Conservation (phyloP, 2,113 vertebrate genomes). For the Limnothrissa miodon region DNA sequence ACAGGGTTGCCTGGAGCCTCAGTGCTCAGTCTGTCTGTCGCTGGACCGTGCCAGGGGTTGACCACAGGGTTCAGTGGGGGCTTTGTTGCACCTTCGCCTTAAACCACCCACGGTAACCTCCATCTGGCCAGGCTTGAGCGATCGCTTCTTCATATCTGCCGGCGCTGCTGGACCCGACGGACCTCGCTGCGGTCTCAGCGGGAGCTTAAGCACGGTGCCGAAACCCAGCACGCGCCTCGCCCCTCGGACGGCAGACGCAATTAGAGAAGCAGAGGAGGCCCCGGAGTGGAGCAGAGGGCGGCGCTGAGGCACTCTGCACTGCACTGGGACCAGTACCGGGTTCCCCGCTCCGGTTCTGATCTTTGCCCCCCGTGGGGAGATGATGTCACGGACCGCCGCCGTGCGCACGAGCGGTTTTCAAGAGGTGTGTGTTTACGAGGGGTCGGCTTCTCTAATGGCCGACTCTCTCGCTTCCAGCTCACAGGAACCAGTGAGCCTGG, state of each 20-base stretch:
- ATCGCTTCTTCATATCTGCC: not conserved
- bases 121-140: not conserved
- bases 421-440: slow-evolving; percentile 48
- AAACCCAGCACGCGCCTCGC: slow-evolving; percentile 32
- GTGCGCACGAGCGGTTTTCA: slow-evolving; percentile 31
- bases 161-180: not conserved
- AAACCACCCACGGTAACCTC: slow-evolving; percentile 22
- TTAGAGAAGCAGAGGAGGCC: slow-evolving; percentile 45
- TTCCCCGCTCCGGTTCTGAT: slow-evolving; percentile 28
- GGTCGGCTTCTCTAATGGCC: slow-evolving; percentile 38
- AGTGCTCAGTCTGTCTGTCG: not conserved
- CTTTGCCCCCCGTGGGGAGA: slow-evolving; percentile 26
- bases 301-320: not conserved
- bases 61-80: not conserved
- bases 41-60: not conserved
- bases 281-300: slow-evolving; percentile 10
- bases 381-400: slow-evolving; percentile 55
- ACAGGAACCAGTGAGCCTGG: slow-evolving; percentile 26
- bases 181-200: slow-evolving; percentile 15
- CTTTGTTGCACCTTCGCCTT: slow-evolving; percentile 3
- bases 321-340: slow-evolving; percentile 3
- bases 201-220: not conserved
- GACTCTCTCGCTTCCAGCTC: not conserved
- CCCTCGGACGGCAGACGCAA: slow-evolving; percentile 49
- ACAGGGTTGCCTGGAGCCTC: not conserved